Evolutionary conservation across 2,113 vertebrate species (phyloP).

Genomic region (Rhinoptilus africanus): DNA sequence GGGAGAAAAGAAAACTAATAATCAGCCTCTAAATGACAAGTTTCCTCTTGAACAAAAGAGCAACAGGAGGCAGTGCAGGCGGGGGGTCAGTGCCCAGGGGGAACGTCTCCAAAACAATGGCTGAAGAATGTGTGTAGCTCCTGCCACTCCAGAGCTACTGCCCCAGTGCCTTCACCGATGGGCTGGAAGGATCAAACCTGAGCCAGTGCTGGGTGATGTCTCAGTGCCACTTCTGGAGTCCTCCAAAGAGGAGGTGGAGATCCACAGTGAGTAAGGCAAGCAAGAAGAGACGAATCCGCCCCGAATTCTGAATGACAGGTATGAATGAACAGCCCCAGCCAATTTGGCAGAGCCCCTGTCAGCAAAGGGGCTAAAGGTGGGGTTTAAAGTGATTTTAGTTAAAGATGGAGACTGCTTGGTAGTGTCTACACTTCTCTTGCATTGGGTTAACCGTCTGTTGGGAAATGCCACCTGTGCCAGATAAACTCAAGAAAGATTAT

Average conservation of each 20-base stretch:
- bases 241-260: neutral
- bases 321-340: neutral
- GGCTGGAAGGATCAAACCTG: neutral
- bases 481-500: neutral
- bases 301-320: neutral
- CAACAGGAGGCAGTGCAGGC: slow-evolving; percentile 55
- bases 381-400: neutral
- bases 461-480: neutral
- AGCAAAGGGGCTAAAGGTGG: neutral
- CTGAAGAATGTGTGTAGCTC: slow-evolving; percentile 16
- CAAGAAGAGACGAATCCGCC: neutral
- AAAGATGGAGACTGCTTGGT: neutral
- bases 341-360: neutral
- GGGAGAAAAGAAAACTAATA: slow-evolving; percentile 67
- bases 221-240: neutral
- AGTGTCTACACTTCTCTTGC: neutral
- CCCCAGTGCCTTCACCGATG: neutral
- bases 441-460: neutral
- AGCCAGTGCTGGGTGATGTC: neutral
- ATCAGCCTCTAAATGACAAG: slow-evolving; percentile 63
- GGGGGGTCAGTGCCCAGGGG: slow-evolving; percentile 35
- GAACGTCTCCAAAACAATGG: slow-evolving; percentile 40
- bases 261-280: neutral
- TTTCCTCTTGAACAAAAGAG: slow-evolving; percentile 65
- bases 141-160: slow-evolving; percentile 36